These are phyloP conservation scores for Galagoides demidoff DNA, from an alignment of 2,797 vertebrate genomes.

Conservation along the genomic window DNA sequence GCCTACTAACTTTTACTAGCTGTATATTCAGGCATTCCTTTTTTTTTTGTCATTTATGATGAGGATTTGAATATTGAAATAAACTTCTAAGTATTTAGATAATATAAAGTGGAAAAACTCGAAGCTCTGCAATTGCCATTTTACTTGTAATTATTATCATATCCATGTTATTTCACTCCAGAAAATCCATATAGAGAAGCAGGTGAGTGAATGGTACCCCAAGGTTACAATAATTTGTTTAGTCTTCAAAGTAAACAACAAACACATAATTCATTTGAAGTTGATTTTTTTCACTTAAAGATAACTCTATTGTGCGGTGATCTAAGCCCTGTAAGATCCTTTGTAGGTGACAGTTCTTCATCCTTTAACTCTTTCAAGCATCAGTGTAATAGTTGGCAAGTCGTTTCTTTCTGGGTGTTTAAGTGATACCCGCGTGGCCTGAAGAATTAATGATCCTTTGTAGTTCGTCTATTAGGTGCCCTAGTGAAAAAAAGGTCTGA, in stretches of 20 bases:
- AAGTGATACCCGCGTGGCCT: neutral
- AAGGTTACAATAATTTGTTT: neutral
- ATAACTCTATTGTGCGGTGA: neutral
- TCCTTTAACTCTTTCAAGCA: neutral
- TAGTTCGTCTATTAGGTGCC: neutral
- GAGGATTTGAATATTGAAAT: neutral
- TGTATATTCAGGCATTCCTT: neutral
- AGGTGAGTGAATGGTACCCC: neutral
- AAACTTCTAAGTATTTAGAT: neutral
- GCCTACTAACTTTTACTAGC: neutral
- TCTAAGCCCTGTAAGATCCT: neutral
- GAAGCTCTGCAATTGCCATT: neutral
- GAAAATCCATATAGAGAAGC: neutral
- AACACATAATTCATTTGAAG: neutral
- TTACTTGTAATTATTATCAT: neutral
- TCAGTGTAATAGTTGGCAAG: neutral
- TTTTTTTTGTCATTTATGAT: neutral
- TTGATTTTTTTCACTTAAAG: neutral
- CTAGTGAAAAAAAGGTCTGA: neutral
- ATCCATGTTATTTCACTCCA: neutral
- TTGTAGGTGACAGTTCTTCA: neutral
- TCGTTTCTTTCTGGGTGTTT: conserved; percentile 16
- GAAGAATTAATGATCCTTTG: neutral
- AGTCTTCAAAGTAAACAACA: neutral
- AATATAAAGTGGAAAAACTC: neutral